These are phyloP conservation scores for Condylostylus longicornis DNA, from an alignment of 1,140 invertebrate species.

Conservation along the genomic window DNA sequence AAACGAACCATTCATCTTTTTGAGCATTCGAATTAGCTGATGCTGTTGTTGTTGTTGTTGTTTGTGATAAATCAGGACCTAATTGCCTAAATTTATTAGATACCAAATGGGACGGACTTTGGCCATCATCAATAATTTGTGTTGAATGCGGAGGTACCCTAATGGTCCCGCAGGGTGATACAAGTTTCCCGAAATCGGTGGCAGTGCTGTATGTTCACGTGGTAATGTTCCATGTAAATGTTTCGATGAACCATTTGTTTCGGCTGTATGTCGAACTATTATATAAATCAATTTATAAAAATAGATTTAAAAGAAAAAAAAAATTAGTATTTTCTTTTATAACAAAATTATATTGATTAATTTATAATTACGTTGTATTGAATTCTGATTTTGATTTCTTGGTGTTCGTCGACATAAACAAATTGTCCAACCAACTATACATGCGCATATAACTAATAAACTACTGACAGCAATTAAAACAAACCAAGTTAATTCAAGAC, in stretches of 20 bases:
- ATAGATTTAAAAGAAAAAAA: background rate
- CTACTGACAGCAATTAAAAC: slow-evolving; percentile 50
- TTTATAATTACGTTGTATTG: slow-evolving; percentile 18
- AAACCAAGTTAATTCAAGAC: slow-evolving; percentile 59
- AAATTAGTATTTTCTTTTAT: background rate
- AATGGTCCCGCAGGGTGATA: slow-evolving; percentile 78
- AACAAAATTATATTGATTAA: background rate
- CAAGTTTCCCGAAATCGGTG: slow-evolving; percentile 70
- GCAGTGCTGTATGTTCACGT: slow-evolving; percentile 32
- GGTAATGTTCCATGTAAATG: slow-evolving; percentile 38
- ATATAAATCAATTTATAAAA: background rate
- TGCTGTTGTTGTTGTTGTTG: slow-evolving; percentile 10
- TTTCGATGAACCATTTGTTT: slow-evolving; percentile 58
- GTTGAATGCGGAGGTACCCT: slow-evolving; percentile 45
- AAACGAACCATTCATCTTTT: slow-evolving; percentile 58
- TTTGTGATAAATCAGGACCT: slow-evolving; percentile 32
- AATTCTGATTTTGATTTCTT: slow-evolving; percentile 36
- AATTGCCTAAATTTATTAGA: slow-evolving; percentile 33
- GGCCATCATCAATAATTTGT: slow-evolving; percentile 33
- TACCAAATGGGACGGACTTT: slow-evolving; percentile 35
- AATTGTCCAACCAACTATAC: slow-evolving; percentile 48
- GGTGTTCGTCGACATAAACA: slow-evolving; percentile 55
- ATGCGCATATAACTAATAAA: slow-evolving; percentile 47
- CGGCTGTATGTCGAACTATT: slow-evolving; percentile 65
- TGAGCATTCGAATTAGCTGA: slow-evolving; percentile 34